Conservation (phyloP, 1,140 invertebrate species). For the Aphaenogaster floridana region DNA sequence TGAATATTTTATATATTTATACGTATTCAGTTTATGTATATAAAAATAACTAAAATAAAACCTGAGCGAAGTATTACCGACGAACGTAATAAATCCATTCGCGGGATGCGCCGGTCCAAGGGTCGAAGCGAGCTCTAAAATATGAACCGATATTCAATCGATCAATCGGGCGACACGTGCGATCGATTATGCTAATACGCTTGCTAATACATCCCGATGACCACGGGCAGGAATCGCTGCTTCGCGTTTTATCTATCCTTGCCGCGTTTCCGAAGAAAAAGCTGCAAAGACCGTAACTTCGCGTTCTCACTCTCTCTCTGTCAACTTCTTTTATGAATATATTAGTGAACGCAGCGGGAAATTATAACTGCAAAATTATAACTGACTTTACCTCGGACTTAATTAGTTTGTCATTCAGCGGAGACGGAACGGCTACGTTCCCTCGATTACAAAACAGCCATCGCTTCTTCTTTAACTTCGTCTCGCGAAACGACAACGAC, state of each 20-base stretch:
- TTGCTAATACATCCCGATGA: neutral
- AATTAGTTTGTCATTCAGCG: constrained; percentile 17
- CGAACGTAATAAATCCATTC: constrained; percentile 2
- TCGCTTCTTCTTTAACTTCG: neutral
- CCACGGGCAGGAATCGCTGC: neutral
- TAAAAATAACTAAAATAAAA: neutral
- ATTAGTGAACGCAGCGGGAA: constrained; percentile 7
- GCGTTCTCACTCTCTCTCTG: neutral
- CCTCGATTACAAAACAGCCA: neutral
- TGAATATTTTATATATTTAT: neutral
- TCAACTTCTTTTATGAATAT: constrained; percentile 14
- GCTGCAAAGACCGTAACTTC: neutral
- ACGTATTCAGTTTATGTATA: neutral
- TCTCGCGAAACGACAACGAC: constrained; percentile 51
- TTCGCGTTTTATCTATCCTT: constrained; percentile 40
- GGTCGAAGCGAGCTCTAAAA: constrained; percentile 16
- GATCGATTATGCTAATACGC: constrained; percentile 29
- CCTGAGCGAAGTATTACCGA: neutral
- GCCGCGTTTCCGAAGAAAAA: constrained; percentile 11
- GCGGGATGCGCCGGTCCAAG: constrained; percentile 3
- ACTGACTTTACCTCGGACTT: neutral
- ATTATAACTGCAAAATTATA: constrained; percentile 7
- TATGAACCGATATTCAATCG: constrained; percentile 10
- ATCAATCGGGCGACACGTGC: constrained; percentile 16
- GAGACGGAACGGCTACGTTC: neutral